phyloP scores from a whole-genome alignment of 2,113 vertebrate genomes.

The Thomomys bottae region DNA sequence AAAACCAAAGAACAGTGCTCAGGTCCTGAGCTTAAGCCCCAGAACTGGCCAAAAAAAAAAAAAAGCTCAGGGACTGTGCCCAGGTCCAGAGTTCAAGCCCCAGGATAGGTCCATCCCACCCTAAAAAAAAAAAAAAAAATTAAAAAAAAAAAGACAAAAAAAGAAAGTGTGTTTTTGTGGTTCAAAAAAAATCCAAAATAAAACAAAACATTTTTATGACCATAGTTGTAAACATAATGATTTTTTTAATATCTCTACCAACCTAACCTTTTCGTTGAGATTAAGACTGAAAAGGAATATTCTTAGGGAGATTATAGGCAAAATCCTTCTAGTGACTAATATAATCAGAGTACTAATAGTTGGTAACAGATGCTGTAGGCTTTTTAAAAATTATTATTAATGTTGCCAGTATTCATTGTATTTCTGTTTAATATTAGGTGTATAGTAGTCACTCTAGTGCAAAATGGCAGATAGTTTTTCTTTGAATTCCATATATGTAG shows the following conservation, averaged over 20 bases:
- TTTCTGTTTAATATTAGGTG: neutral
- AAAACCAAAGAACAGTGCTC: too few relatives aligned
- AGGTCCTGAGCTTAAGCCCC: too few relatives aligned
- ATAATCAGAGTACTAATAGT: conserved; percentile 28
- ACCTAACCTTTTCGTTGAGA: neutral
- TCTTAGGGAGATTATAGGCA: neutral
- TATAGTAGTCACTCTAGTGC: neutral
- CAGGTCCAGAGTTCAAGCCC: too few relatives aligned
- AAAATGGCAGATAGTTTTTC: conserved; percentile 46
- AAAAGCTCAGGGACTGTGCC: too few relatives aligned
- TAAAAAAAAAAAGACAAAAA: too few relatives aligned
- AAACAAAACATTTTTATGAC: neutral
- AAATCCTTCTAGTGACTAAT: conserved; percentile 54
- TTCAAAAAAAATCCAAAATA: neutral
- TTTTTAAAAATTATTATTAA: conserved; percentile 53
- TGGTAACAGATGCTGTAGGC: neutral
- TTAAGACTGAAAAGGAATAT: conserved; percentile 24
- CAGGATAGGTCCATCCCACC: too few relatives aligned
- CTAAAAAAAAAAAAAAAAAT: too few relatives aligned
- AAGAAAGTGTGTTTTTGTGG: neutral
- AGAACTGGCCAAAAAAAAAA: too few relatives aligned
- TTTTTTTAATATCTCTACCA: conserved; percentile 1
- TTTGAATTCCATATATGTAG: neutral
- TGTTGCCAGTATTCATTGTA: conserved; percentile 13
- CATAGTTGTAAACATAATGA: conserved; percentile 18